phyloP scores from a whole-genome alignment of 2,797 vertebrate species.

The Neosalanx taihuensis region DNA sequence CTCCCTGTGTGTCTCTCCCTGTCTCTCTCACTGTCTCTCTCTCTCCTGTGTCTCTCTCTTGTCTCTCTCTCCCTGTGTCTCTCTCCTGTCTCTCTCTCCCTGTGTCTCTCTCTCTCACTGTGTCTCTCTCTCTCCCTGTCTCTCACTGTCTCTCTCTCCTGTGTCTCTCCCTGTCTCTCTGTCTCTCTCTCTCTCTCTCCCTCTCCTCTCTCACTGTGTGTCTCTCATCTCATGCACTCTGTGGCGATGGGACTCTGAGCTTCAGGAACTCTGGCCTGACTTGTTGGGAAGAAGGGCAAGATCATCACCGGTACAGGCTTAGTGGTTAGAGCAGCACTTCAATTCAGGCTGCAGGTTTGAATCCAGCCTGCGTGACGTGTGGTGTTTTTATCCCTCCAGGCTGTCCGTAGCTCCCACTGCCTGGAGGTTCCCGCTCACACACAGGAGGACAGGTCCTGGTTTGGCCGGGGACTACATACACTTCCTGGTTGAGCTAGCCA shows the following conservation, averaged over 20 bases:
- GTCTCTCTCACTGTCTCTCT: too few relatives aligned
- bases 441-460: slow-evolving; percentile 78
- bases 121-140: too few relatives aligned
- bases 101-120: slow-evolving; percentile 5
- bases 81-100: too few relatives aligned
- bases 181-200: slow-evolving; percentile 54
- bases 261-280: slow-evolving; percentile 95
- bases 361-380: background rate
- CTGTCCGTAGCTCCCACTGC: slow-evolving; percentile 88
- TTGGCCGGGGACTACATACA: slow-evolving; percentile 80
- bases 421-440: slow-evolving; percentile 89
- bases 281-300: slow-evolving; percentile 85
- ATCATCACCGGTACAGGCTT: slow-evolving; percentile 79
- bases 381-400: slow-evolving; percentile 60
- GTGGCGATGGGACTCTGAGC: slow-evolving; percentile 83
- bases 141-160: too few relatives aligned
- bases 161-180: too few relatives aligned
- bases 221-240: too few relatives aligned
- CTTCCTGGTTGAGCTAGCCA: slow-evolving; percentile 81
- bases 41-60: too few relatives aligned
- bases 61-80: too few relatives aligned
- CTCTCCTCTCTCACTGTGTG: too few relatives aligned
- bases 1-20: too few relatives aligned
- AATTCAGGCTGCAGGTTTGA: background rate
- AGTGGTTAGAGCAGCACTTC: slow-evolving; percentile 7